Percentiles rank a stretch among this genome's conserved stretches.
Evolutionary conservation across 2,888 invertebrate species (phyloP).

Genomic region (Leucoptera coffeella): DNA sequence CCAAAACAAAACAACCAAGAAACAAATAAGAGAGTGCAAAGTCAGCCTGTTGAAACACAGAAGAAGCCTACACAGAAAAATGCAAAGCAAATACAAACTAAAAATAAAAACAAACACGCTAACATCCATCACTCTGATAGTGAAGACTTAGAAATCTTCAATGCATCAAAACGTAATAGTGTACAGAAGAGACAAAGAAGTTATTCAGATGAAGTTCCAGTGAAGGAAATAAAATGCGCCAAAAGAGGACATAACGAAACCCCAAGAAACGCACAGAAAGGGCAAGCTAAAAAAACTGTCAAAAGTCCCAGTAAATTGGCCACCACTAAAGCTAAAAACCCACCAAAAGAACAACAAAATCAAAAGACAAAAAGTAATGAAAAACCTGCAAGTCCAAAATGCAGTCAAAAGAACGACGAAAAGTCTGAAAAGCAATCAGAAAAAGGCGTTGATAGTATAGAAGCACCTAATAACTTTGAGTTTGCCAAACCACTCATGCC

Average conservation of each 20-base stretch:
- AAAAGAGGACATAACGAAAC: not conserved
- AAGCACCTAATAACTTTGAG: conserved; percentile 13
- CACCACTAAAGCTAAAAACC: not conserved
- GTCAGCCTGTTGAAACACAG: too few species aligned
- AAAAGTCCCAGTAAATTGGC: not conserved
- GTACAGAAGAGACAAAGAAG: too few species aligned
- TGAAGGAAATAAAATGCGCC: not conserved
- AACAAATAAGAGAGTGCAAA: too few species aligned
- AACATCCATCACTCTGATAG: too few species aligned
- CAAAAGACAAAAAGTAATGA: conserved; percentile 7
- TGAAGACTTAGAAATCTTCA: too few species aligned
- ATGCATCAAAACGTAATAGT: too few species aligned
- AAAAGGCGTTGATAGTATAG: not conserved
- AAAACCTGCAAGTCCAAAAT: not conserved
- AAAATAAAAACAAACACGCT: too few species aligned
- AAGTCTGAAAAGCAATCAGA: conserved; percentile 3
- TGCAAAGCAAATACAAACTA: too few species aligned
- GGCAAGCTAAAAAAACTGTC: not conserved
- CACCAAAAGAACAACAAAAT: not conserved
- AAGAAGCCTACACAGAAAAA: too few species aligned
- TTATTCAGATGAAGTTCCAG: too few species aligned
- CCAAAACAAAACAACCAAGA: too few species aligned
- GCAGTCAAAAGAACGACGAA: too few species aligned
- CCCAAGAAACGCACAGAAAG: not conserved
- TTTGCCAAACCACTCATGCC: conserved; percentile 23